Percentiles rank a stretch among this genome's conserved stretches.
Evolutionary conservation across 1,140 invertebrate species (phyloP).

Genomic region (Calephelis virginiensis): DNA sequence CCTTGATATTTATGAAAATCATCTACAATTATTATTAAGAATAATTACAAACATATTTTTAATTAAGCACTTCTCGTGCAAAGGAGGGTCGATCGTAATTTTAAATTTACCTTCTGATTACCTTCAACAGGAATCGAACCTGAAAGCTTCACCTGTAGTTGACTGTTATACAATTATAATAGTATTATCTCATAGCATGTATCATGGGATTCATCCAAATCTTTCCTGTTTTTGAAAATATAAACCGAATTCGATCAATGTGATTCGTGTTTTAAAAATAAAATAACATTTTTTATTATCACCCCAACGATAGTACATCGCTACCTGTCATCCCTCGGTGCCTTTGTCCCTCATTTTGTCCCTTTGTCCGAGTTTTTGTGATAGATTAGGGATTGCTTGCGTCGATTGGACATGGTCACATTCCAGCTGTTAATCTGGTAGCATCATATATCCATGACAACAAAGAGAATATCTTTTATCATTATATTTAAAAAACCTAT

Average conservation of each 20-base stretch:
- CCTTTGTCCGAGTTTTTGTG: constrained; percentile 56
- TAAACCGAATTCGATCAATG: background rate
- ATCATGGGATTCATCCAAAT: too few species aligned
- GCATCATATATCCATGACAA: constrained; percentile 41
- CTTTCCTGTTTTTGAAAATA: too few species aligned
- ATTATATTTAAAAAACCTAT: background rate
- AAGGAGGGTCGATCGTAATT: too few species aligned
- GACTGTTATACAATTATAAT: too few species aligned
- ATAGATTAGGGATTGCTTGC: constrained; percentile 63
- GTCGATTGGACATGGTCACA: constrained; percentile 62
- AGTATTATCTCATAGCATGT: too few species aligned
- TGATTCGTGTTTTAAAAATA: constrained; percentile 3
- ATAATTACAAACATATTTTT: too few species aligned
- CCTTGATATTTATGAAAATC: too few species aligned
- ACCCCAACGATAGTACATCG: constrained; percentile 8
- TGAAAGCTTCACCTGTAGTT: too few species aligned
- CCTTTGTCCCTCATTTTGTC: constrained; percentile 46
- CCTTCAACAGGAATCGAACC: too few species aligned
- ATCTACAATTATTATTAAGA: too few species aligned
- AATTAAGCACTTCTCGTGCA: too few species aligned
- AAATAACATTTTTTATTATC: constrained; percentile 7
- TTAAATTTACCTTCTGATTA: too few species aligned
- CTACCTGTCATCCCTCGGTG: constrained; percentile 68
- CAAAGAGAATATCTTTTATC: background rate
- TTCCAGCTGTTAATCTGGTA: constrained; percentile 66